A percentile compares a stretch with the other conserved stretches of the same genome.
phyloP scores from a whole-genome alignment of 1,140 invertebrate species.

The Bombus sibiricus region DNA sequence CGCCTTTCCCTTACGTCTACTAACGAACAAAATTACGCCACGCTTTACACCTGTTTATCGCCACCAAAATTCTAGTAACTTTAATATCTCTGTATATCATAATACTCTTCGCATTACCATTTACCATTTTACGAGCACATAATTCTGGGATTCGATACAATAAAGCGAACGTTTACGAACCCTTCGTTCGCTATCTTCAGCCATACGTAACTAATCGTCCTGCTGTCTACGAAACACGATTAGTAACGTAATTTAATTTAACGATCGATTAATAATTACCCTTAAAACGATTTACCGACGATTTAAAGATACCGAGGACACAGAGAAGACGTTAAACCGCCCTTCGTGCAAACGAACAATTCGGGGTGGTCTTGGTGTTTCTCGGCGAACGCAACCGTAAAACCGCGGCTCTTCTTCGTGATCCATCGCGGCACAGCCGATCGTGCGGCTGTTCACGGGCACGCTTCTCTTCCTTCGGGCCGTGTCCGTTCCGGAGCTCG shows the following conservation, averaged over 20 bases:
- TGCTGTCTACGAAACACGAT: neutral
- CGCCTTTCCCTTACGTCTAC: neutral
- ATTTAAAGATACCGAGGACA: neutral
- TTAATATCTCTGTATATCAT: neutral
- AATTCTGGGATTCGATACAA: constrained; percentile 6
- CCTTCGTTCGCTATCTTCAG: too few species aligned
- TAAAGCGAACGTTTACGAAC: neutral
- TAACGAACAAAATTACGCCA: neutral
- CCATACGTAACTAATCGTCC: neutral
- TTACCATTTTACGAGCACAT: constrained; percentile 18
- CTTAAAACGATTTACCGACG: neutral
- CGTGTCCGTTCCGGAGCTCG: constrained; percentile 50
- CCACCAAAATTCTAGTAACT: neutral
- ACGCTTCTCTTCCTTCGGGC: constrained; percentile 67
- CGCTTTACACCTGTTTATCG: neutral
- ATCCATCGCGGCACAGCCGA: constrained; percentile 23
- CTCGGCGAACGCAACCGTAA: constrained; percentile 24
- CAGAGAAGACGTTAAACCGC: neutral
- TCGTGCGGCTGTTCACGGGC: constrained; percentile 24
- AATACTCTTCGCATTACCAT: too few species aligned
- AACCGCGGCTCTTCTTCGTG: constrained; percentile 26
- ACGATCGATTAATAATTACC: neutral
- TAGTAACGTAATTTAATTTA: neutral
- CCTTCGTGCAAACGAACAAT: constrained; percentile 3
- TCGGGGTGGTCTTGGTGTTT: constrained; percentile 45